Base-by-base conservation (phyloP, 2,797 vertebrate species). In the Galagoides demidoff region DNA sequence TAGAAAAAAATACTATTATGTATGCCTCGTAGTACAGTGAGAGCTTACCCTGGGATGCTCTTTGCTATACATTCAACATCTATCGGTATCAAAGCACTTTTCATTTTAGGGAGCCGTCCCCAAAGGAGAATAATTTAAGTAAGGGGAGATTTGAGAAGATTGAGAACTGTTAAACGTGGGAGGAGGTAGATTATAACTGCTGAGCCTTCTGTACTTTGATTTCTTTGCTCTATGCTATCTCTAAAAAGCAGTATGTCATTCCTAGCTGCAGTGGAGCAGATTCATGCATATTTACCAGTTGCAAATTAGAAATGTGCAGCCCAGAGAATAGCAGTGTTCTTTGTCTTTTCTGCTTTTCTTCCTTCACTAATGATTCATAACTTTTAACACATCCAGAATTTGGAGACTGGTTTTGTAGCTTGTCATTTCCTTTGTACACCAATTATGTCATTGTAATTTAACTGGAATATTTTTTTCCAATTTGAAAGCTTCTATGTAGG, bases 391-490 rank as follows among this genome's bases (percentile, higher is more conserved):
- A 96, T 89, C 89, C 97, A 82, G 95, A 96, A 97, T 97, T 87
- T 89, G 87, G 97, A 97, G 92, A 64, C 93, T 82, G 82, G 88
- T 94, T 98, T 97, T 97, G 96, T 22, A 88, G 76, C 97, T 98
- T 98, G 96, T 97, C 22, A 1, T 98, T 98, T 98, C 91, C 95
- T 98, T 98, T 98, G 97, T 98, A 95, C 79, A 92, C 97, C 97
- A 98, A 97, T 98, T 98, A 98, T 95, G 96, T 96, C 96, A 98
- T 98, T 98, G 94, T 98, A 94, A 98, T 98, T 98, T 98, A 98
- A 98, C 98, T 98, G 89, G 95, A 96, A 97, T 98, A 98, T 98
- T 98, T 97, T 98, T 98, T 98, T 98, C 96, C 93, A 97, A 93
- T 97, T 97, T 98, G 93, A 97, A 98, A 97, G 86, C 95, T 96